Conservation (phyloP, 1,140 invertebrate genomes). For the Magallana ariakensis region DNA sequence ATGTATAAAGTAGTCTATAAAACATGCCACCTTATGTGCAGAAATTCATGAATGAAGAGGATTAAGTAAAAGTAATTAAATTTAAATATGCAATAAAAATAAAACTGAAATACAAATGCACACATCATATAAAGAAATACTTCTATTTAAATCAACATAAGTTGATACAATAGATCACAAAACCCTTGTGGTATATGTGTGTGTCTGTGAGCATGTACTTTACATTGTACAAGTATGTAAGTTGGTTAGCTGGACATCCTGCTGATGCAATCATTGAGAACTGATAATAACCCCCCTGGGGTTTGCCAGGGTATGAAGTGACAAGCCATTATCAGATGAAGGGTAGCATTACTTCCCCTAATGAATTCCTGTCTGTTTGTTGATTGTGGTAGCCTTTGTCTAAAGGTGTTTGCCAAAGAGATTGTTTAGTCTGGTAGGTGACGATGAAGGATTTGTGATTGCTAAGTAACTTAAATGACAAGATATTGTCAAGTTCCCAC, state of each 20-base stretch:
- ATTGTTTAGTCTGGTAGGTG: background rate
- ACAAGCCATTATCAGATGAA: background rate
- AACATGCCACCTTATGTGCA: no score
- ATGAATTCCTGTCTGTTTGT: background rate
- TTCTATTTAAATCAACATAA: no score
- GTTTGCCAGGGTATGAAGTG: background rate
- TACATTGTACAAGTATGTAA: background rate
- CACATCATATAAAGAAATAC: no score
- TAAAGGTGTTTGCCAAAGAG: background rate
- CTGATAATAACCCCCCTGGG: background rate
- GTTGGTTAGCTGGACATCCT: background rate
- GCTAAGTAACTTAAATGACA: background rate
- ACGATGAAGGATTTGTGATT: background rate
- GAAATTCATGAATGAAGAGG: no score
- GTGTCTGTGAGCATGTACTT: background rate
- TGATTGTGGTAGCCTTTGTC: background rate
- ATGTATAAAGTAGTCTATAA: no score
- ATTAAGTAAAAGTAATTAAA: no score
- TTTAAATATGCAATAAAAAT: no score
- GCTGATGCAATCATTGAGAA: background rate
- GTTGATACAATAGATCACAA: no score
- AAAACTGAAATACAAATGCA: no score
- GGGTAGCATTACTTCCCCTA: conserved; percentile 5
- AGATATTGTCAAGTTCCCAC: conserved; percentile 2
- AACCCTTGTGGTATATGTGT: background rate